Percentiles rank a stretch among this genome's conserved stretches.
phyloP scores from a whole-genome alignment of 1,140 invertebrate genomes.

The Venturia canescens region DNA sequence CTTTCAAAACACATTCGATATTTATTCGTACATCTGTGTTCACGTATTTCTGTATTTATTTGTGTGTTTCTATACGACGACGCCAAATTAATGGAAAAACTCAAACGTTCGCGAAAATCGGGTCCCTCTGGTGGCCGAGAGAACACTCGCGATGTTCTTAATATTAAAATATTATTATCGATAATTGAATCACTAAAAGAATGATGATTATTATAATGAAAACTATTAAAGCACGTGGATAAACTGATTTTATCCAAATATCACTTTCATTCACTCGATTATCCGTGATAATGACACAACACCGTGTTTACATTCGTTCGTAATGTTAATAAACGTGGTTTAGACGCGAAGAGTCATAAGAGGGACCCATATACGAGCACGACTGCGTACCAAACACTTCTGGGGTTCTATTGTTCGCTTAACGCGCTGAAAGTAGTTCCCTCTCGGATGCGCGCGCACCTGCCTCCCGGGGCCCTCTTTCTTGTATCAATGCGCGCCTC shows the following conservation, averaged over 20 bases:
- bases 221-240: background rate
- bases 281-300: background rate
- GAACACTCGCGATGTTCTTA: constrained; percentile 9
- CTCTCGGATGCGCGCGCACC: constrained; percentile 70
- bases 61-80: too few species aligned
- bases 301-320: constrained; percentile 53
- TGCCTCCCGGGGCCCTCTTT: constrained; percentile 54
- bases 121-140: background rate
- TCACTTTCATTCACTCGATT: constrained; percentile 16
- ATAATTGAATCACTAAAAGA: background rate
- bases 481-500: constrained; percentile 59
- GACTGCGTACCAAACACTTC: constrained; percentile 76
- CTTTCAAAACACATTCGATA: background rate
- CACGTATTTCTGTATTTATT: background rate
- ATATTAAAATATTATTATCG: background rate
- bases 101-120: constrained; percentile 5
- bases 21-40: background rate
- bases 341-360: constrained; percentile 60
- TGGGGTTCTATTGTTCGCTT: constrained; percentile 75
- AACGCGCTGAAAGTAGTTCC: constrained; percentile 77
- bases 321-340: constrained; percentile 30
- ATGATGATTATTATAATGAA: background rate
- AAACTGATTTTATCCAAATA: background rate
- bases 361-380: constrained; percentile 66
- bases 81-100: background rate